Evolutionary conservation across 2,797 vertebrate genomes (phyloP).

Genomic region (Macroramphosus scolopax): DNA sequence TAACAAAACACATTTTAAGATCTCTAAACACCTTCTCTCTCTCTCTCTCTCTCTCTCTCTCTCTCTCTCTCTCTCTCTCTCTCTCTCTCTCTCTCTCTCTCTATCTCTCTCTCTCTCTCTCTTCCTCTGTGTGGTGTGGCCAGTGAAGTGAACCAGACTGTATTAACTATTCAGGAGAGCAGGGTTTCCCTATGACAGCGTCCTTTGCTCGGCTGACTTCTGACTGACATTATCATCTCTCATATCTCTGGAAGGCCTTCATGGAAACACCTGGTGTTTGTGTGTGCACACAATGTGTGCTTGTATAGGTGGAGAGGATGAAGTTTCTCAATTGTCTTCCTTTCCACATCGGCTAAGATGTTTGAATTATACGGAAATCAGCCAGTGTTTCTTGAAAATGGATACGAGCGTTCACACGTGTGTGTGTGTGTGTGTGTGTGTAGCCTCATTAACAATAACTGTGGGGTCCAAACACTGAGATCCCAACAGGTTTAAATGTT

Average conservation of each 20-base stretch:
- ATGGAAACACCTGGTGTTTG: constrained; percentile 32
- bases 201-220: constrained; percentile 55
- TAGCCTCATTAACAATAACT: too few relatives aligned
- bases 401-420: too few relatives aligned
- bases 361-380: too few relatives aligned
- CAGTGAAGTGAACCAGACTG: constrained; percentile 56
- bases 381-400: too few relatives aligned
- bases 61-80: not conserved
- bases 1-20: too few relatives aligned
- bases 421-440: too few relatives aligned
- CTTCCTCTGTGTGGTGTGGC: constrained; percentile 38
- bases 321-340: constrained; percentile 51
- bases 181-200: constrained; percentile 62
- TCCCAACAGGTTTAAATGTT: too few relatives aligned
- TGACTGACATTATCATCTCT: constrained; percentile 66
- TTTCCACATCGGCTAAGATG: too few relatives aligned
- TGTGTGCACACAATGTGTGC: constrained; percentile 22
- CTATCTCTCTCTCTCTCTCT: not conserved
- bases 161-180: constrained; percentile 74
- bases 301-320: constrained; percentile 35
- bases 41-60: not conserved
- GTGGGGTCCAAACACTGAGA: too few relatives aligned
- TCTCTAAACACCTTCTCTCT: not conserved
- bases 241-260: constrained; percentile 49
- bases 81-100: not conserved